Evolutionary conservation across 2,888 invertebrate genomes (phyloP).

Genomic region (Torymus texanus): DNA sequence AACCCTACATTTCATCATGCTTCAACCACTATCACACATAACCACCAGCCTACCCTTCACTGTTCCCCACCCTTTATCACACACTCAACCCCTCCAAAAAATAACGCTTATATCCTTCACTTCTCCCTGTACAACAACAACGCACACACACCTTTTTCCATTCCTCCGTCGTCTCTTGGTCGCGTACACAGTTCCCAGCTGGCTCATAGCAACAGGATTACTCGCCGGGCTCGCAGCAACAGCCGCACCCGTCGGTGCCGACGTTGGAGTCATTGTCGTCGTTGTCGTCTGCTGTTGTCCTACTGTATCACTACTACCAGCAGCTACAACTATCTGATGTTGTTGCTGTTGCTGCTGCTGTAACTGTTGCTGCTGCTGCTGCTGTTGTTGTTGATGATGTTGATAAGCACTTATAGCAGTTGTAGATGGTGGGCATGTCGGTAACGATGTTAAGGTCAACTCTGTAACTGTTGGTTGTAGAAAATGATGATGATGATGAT

Average conservation of each 20-base stretch:
- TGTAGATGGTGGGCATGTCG: no score
- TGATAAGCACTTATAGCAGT: no score
- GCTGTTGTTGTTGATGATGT: slow-evolving; percentile 3
- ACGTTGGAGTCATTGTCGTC: slow-evolving; percentile 71
- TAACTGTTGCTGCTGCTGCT: slow-evolving; percentile 57
- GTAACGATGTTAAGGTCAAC: no score
- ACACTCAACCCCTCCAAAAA: no score
- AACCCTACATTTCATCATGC: no score
- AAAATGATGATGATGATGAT: no score
- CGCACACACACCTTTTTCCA: slow-evolving; percentile 91
- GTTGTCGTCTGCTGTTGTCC: slow-evolving; percentile 58
- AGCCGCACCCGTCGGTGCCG: slow-evolving; percentile 69
- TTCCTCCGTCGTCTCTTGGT: slow-evolving; percentile 96
- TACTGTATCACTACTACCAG: slow-evolving; percentile 53
- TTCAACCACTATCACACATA: no score
- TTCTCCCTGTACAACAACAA: neutral
- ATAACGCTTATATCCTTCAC: neutral
- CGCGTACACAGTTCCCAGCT: slow-evolving; percentile 96
- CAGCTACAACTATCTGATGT: neutral
- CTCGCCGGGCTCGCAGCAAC: slow-evolving; percentile 68
- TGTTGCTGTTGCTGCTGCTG: slow-evolving; percentile 31
- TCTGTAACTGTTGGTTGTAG: no score
- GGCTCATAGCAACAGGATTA: slow-evolving; percentile 82
- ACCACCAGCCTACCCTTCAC: no score
- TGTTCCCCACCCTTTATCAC: no score